These are phyloP conservation scores for Dicranocentrus wangi DNA, from an alignment of 2,888 invertebrate species.

Conservation along the genomic window DNA sequence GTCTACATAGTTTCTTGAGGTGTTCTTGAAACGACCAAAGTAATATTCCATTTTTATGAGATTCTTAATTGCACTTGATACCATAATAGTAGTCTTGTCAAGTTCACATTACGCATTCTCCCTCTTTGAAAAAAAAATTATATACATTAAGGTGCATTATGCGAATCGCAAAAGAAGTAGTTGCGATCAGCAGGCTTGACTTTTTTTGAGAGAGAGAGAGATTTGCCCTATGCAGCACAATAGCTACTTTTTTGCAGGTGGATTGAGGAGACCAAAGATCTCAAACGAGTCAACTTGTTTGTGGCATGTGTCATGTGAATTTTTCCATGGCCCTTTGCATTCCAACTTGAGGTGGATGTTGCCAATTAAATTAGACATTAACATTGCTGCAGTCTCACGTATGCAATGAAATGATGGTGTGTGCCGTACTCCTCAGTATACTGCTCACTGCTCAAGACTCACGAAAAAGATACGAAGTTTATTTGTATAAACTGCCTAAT, in stretches of 20 bases:
- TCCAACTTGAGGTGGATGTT: constrained; percentile 59
- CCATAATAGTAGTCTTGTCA: constrained; percentile 46
- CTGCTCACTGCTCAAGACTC: no score
- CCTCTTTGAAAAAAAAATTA: constrained; percentile 14
- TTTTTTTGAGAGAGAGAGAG: no score
- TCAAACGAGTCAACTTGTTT: no score
- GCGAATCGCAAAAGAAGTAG: constrained; percentile 38
- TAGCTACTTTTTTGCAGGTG: no score
- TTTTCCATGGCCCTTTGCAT: constrained; percentile 61
- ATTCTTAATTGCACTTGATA: constrained; percentile 56
- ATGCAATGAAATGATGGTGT: background rate
- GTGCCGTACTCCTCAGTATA: no score
- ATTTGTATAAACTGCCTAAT: background rate
- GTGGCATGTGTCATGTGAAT: constrained; percentile 55
- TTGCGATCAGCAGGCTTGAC: background rate
- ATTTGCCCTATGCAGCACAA: no score
- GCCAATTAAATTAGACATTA: constrained; percentile 57
- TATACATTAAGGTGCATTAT: constrained; percentile 18
- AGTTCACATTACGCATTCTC: constrained; percentile 49
- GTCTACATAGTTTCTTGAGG: no score
- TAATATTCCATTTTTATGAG: constrained; percentile 49
- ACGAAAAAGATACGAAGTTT: no score
- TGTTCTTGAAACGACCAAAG: constrained; percentile 1
- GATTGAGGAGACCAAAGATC: no score
- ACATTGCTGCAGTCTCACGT: constrained; percentile 28